These are phyloP conservation scores for Drosophila pallidifrons DNA, from an alignment of 1,140 invertebrate genomes.

Conservation along the genomic window DNA sequence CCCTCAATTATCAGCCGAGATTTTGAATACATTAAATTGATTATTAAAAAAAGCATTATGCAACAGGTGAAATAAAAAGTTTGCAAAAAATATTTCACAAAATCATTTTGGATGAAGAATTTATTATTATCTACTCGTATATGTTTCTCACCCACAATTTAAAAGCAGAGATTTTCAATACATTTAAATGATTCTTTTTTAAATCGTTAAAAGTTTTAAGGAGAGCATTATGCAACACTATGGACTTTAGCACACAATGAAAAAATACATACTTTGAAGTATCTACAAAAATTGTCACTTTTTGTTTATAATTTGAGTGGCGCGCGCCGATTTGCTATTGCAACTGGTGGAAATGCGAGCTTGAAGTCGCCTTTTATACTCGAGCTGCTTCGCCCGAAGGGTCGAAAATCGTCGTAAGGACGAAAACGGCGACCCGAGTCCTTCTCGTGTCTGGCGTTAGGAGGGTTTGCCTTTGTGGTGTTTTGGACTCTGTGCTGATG, in stretches of 20 bases:
- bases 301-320: constrained; percentile 42
- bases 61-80: too few relatives aligned
- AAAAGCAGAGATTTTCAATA: neutral
- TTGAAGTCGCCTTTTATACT: constrained; percentile 68
- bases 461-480: constrained; percentile 27
- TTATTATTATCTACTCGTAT: too few relatives aligned
- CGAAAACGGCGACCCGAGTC: constrained; percentile 28
- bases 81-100: too few relatives aligned
- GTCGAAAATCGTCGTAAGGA: constrained; percentile 38
- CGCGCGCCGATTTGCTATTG: constrained; percentile 71
- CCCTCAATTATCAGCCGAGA: too few relatives aligned
- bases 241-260: neutral
- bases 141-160: neutral
- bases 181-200: neutral
- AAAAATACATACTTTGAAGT: too few relatives aligned
- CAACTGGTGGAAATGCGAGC: constrained; percentile 62
- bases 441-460: constrained; percentile 28
- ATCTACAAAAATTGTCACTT: constrained; percentile 9
- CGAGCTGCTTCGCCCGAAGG: constrained; percentile 31
- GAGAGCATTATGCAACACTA: constrained; percentile 21
- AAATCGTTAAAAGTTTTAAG: neutral
- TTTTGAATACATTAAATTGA: neutral
- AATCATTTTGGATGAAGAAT: too few relatives aligned
- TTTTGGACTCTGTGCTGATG: neutral
- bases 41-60: neutral